Conservation (phyloP, 2,797 vertebrate genomes). For the Sternarchorhynchus goeldii region DNA sequence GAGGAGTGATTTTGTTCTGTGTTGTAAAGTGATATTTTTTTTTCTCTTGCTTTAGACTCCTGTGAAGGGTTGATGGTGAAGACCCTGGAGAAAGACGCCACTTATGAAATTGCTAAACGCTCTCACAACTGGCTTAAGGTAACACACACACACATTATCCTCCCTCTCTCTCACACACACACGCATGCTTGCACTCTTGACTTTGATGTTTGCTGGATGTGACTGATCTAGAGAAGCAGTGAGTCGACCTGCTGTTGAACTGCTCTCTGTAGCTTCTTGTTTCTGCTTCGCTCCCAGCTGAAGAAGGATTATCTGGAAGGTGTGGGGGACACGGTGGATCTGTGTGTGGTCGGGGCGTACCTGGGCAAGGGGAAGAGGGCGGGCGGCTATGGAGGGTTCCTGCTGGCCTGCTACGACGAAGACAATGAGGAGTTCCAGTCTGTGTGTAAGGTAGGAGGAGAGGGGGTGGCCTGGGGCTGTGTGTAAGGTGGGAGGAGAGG, state of each 20-base stretch:
- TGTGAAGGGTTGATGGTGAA: conserved; percentile 95
- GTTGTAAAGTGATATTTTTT: not conserved
- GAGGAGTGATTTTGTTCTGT: not conserved
- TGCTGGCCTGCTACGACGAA: conserved; percentile 86
- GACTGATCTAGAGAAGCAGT: no score
- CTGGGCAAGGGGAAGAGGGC: conserved; percentile 87
- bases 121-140: conserved; percentile 97
- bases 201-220: no score
- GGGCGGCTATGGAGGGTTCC: conserved; percentile 86
- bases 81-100: conserved; percentile 88
- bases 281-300: conserved; percentile 67
- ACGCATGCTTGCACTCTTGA: no score
- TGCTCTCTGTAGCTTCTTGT: not conserved
- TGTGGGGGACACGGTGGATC: conserved; percentile 87
- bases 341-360: conserved; percentile 90
- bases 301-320: conserved; percentile 93
- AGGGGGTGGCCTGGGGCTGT: not conserved
- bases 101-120: conserved; percentile 92
- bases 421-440: conserved; percentile 91
- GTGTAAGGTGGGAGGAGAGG: no score
- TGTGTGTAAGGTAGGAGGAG: conserved; percentile 84
- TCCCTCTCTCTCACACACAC: no score
- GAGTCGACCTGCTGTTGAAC: not conserved
- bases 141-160: conserved; percentile 16
- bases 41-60: conserved; percentile 75